Percentiles rank a stretch among this genome's conserved stretches.
These are phyloP conservation scores for Momotus momota DNA, from an alignment of 2,797 vertebrate species.

Conservation along the genomic window DNA sequence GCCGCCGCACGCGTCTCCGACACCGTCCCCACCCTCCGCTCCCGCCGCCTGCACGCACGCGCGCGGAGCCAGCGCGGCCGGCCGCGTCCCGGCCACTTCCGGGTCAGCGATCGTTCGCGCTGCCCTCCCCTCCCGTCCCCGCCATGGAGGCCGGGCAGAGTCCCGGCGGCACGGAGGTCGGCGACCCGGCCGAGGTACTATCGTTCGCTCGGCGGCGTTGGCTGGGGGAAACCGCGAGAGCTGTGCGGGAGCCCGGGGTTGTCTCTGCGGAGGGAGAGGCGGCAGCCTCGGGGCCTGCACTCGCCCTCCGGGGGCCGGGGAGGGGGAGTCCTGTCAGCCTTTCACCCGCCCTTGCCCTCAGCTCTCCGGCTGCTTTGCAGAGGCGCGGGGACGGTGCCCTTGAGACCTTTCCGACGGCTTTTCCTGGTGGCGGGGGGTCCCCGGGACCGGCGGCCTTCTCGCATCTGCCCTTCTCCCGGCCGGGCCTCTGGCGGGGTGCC, in stretches of 20 bases:
- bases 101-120: not conserved
- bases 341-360: too few species aligned
- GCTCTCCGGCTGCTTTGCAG: not conserved
- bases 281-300: not conserved
- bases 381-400: not conserved
- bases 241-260: not conserved
- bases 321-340: not conserved
- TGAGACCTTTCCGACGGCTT: not conserved
- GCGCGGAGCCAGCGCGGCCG: accelerated
- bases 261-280: accelerated
- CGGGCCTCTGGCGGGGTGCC: not conserved
- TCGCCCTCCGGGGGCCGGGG: accelerated
- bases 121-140: not conserved
- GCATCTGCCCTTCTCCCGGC: accelerated
- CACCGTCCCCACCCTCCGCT: too few species aligned
- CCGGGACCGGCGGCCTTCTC: too few species aligned
- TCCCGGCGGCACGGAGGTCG: not conserved
- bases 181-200: not conserved
- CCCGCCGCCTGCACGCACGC: not conserved
- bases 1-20: too few species aligned
- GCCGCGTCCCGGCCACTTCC: not conserved
- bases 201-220: not conserved
- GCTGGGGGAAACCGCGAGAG: not conserved
- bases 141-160: conserved; percentile 44
- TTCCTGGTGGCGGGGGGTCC: not conserved